phyloP scores from a whole-genome alignment of 2,888 invertebrate species.

The Sminthurinus aureus region DNA sequence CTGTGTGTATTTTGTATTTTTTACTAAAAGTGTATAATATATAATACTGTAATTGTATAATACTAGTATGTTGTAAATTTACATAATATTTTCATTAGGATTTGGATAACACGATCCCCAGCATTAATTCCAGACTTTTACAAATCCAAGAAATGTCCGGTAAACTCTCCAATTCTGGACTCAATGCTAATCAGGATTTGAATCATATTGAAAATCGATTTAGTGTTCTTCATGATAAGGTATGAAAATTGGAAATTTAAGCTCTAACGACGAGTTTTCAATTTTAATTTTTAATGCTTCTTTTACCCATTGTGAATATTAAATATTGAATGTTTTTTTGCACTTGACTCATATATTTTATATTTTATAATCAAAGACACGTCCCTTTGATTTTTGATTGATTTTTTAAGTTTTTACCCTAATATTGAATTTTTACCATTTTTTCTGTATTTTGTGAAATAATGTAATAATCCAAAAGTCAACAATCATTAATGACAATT shows the following conservation, averaged over 20 bases:
- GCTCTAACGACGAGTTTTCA: neutral
- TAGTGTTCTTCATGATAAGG: slow-evolving; percentile 38
- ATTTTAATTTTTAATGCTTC: too few relatives aligned
- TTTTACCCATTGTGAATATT: neutral
- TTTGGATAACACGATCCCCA: slow-evolving; percentile 41
- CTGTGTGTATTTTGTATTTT: neutral
- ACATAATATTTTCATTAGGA: slow-evolving; percentile 16
- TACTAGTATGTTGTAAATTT: too few relatives aligned
- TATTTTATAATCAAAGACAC: too few relatives aligned
- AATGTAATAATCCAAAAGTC: too few relatives aligned
- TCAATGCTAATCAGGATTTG: slow-evolving; percentile 32
- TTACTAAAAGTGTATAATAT: neutral
- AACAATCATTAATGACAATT: too few relatives aligned
- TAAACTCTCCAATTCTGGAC: slow-evolving; percentile 29
- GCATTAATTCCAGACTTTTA: slow-evolving; percentile 32
- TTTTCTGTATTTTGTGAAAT: too few relatives aligned
- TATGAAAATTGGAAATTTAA: neutral
- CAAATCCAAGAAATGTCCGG: slow-evolving; percentile 35
- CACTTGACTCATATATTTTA: too few relatives aligned
- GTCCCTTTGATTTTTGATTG: too few relatives aligned
- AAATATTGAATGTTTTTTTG: neutral
- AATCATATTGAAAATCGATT: slow-evolving; percentile 36
- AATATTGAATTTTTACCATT: too few relatives aligned
- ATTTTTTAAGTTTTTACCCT: too few relatives aligned
- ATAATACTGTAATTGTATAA: too few relatives aligned